Conservation (phyloP, 2,888 invertebrate genomes). For the Ophion ventricosus region DNA sequence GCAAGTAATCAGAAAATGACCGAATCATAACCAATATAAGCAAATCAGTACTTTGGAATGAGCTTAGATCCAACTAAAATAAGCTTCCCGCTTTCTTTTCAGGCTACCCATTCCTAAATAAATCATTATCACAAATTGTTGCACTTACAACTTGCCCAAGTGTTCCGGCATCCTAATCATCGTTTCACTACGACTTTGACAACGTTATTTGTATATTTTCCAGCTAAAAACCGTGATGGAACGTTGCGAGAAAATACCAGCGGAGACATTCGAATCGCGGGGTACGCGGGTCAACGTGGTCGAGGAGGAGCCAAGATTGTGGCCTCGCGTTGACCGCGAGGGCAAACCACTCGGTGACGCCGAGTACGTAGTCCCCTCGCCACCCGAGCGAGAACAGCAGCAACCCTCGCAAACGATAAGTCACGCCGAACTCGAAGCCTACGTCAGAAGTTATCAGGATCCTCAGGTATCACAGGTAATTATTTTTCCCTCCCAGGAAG, state of each 20-base stretch:
- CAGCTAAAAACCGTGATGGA: slow-evolving; percentile 90
- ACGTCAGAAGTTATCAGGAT: slow-evolving; percentile 87
- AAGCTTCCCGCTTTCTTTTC: not conserved
- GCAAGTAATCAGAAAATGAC: too few relatives aligned
- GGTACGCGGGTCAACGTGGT: slow-evolving; percentile 72
- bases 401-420: slow-evolving; percentile 83
- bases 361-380: slow-evolving; percentile 89
- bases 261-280: slow-evolving; percentile 85
- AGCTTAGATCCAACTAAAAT: too few relatives aligned
- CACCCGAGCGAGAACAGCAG: slow-evolving; percentile 87
- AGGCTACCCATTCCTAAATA: not conserved
- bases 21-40: too few relatives aligned
- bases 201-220: not conserved
- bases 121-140: too few relatives aligned
- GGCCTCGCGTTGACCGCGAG: slow-evolving; percentile 87
- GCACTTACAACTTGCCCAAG: too few relatives aligned
- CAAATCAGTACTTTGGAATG: too few relatives aligned
- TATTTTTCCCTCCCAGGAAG: not conserved
- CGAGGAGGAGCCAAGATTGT: slow-evolving; percentile 82
- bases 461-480: slow-evolving; percentile 81
- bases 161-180: too few relatives aligned
- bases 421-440: slow-evolving; percentile 89
- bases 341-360: slow-evolving; percentile 86
- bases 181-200: too few relatives aligned
- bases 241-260: slow-evolving; percentile 87